Base-by-base conservation (phyloP, 2,113 vertebrate genomes). In the Sialia sialis region DNA sequence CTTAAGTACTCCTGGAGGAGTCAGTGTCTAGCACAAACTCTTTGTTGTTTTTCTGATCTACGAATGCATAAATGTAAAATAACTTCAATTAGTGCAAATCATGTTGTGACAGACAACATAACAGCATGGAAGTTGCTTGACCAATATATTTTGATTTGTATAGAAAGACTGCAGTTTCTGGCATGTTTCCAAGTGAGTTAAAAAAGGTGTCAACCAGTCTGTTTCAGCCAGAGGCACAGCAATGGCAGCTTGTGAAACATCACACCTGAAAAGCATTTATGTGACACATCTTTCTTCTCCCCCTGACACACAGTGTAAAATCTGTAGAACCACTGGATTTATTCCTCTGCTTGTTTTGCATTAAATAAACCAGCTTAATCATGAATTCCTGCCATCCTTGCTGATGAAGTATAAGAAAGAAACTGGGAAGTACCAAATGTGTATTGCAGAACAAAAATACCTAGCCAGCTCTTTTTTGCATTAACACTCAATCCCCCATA, bases 31-130 rank as follows among this genome's bases (percentile, higher is more conserved):
- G n/a, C n/a, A n/a, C n/a, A n/a, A n/a, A n/a, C n/a, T n/a, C n/a
- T n/a, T n/a, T n/a, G n/a, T n/a, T n/a, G n/a, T n/a, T n/a, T n/a
- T n/a, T n/a, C n/a, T n/a, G n/a, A n/a, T n/a, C n/a, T 84, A 44
- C 39, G 39, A 77, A 85, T 25, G 72, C 13, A 1, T 63, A 77
- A 1, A 2, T 60, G 36, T 58, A 91, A 94, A 95, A 56, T 51
- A 90, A 67, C 73, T 83, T 94, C 59, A 92, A 93, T 91, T 91
- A 80, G 83, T 68, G 82, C 64, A 94, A 94, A 90, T 87, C 55
- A 43, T 80, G 62, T 87, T 95, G 89, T 90, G 87, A 95, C 78
- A 95, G 78, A 94, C 87, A 89, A 52, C 34, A 6, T 67, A 93
- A 56, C 70, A 93, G 91, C 94, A 80, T 55, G 87, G 70, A 93